phyloP scores from a whole-genome alignment of 2,888 invertebrate species.

The Nebria salina region DNA sequence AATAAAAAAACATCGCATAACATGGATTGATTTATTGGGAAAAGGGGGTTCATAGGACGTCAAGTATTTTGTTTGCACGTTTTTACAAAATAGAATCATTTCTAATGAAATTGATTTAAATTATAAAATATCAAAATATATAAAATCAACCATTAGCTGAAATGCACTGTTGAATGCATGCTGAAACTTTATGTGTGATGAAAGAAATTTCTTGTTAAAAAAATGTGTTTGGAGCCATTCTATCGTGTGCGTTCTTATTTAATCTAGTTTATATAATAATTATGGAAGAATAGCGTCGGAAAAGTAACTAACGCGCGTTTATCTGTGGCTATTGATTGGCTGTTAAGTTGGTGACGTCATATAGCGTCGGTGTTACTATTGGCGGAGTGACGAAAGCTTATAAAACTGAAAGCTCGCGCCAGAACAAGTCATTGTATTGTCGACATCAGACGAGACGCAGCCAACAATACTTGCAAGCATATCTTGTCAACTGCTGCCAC shows the following conservation, averaged over 20 bases:
- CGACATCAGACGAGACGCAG: slow-evolving; percentile 10
- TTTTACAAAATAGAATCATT: too few species aligned
- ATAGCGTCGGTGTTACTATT: not conserved
- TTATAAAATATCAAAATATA: too few species aligned
- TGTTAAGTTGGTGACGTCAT: slow-evolving; percentile 10
- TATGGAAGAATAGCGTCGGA: not conserved
- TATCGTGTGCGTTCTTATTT: not conserved
- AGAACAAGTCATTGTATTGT: slow-evolving; percentile 16
- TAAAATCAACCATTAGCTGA: too few species aligned
- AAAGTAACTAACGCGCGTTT: not conserved
- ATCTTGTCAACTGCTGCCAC: not conserved
- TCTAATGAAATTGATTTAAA: too few species aligned
- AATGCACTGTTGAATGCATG: too few species aligned
- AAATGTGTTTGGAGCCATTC: too few species aligned
- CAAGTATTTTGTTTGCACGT: too few species aligned
- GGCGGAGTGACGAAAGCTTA: slow-evolving; percentile 11
- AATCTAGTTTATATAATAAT: not conserved
- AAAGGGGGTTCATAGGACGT: too few species aligned
- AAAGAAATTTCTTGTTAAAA: too few species aligned
- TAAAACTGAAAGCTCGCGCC: slow-evolving; percentile 27
- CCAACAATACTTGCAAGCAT: slow-evolving; percentile 12
- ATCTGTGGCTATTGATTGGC: slow-evolving; percentile 20
- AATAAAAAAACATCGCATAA: too few species aligned
- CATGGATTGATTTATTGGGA: too few species aligned
- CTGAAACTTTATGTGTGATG: too few species aligned